phyloP scores from a whole-genome alignment of 2,888 invertebrate genomes.

The Caenorhabditis becei region DNA sequence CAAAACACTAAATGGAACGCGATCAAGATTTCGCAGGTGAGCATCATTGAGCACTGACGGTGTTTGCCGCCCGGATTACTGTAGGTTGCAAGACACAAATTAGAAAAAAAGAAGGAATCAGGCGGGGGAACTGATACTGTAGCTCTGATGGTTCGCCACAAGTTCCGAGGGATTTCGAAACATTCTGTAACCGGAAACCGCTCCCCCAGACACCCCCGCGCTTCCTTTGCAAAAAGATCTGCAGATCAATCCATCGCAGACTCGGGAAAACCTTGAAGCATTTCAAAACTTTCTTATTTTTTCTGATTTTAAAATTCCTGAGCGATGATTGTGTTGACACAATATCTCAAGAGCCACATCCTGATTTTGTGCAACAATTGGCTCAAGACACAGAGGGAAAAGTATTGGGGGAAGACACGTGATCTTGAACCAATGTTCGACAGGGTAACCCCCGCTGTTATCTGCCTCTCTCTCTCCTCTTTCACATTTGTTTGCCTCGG shows the following conservation, averaged over 20 bases:
- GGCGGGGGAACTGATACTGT: slow-evolving; percentile 7
- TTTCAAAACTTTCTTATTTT: background rate
- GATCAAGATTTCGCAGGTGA: slow-evolving; percentile 68
- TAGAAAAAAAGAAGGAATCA: no score
- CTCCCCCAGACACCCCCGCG: no score
- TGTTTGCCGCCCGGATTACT: slow-evolving; percentile 39
- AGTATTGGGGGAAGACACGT: background rate
- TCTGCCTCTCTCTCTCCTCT: slow-evolving; percentile 18
- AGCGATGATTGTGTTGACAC: slow-evolving; percentile 1
- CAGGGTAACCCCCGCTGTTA: slow-evolving; percentile 25
- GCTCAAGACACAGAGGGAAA: background rate
- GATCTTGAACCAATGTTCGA: slow-evolving; percentile 21
- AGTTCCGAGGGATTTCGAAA: background rate
- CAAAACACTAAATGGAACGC: slow-evolving; percentile 68
- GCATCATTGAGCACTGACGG: slow-evolving; percentile 7
- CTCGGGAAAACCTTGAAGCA: background rate
- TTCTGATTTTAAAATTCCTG: background rate
- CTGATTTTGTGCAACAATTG: slow-evolving; percentile 8
- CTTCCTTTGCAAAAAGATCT: background rate
- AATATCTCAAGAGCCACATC: slow-evolving; percentile 4
- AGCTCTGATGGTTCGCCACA: no score
- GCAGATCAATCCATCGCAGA: background rate
- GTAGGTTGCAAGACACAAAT: slow-evolving; percentile 8
- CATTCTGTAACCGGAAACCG: background rate
- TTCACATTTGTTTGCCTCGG: slow-evolving; percentile 14